Conservation (phyloP, 1,140 invertebrate genomes). For the Magallana angulata region DNA sequence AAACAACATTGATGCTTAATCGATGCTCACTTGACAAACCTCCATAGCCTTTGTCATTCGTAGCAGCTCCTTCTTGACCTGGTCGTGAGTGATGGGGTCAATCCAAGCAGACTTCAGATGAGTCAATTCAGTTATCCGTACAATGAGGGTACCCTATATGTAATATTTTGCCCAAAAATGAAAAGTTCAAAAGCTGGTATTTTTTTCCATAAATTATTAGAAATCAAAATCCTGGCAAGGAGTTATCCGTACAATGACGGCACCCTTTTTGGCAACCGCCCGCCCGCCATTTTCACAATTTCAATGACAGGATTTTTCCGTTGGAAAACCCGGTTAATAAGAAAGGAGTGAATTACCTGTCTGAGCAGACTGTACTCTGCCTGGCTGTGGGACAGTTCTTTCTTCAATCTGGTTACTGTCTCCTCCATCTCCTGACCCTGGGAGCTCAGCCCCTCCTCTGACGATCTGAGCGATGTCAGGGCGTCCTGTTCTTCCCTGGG, state of each 20-base stretch:
- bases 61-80: slow-evolving; percentile 48
- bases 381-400: slow-evolving; percentile 47
- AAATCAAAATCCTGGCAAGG: no score
- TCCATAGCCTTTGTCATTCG: slow-evolving; percentile 48
- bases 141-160: no score
- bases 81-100: slow-evolving; percentile 49
- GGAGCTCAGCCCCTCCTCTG: slow-evolving; percentile 31
- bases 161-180: no score
- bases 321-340: not conserved
- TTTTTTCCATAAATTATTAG: no score
- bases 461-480: slow-evolving; percentile 8
- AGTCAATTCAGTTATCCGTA: slow-evolving; percentile 47
- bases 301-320: no score
- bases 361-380: slow-evolving; percentile 51
- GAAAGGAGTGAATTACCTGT: slow-evolving; percentile 41
- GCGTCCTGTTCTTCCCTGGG: slow-evolving; percentile 5
- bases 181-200: no score
- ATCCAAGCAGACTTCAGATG: slow-evolving; percentile 57
- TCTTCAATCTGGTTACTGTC: slow-evolving; percentile 29
- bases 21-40: slow-evolving; percentile 58
- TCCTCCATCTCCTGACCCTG: slow-evolving; percentile 36
- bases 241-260: no score
- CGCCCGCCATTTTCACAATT: no score
- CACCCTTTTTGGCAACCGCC: no score
- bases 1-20: not conserved